Base-by-base conservation (phyloP, 1,140 invertebrate species). In the Charaxes varanes region DNA sequence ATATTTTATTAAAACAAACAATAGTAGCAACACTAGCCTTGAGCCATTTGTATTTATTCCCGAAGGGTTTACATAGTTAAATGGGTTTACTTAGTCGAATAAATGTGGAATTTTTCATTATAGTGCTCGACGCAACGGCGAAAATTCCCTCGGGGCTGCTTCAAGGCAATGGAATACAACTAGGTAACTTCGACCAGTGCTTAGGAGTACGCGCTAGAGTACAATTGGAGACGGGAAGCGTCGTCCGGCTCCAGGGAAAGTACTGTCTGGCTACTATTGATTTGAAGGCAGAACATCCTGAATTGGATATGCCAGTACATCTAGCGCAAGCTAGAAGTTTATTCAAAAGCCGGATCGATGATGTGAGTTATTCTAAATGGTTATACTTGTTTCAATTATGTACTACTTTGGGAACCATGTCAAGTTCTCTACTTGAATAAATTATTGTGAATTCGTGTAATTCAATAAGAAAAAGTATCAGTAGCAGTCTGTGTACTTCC, bases 161-260 rank as follows among this genome's bases (percentile, higher is more conserved):
- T 6, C 86, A 88, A 37, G 90, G 91, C 41, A 91, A 92, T 65
- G 85, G 88, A 14, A 90, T 90, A 69, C 89, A 91, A 61, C 62
- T 91, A 7, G 91, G 91, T 18, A 90, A 92, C 69, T 92, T 89
- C 63, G 89, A 91, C 62, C 86, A 90, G 69, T 92, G 90, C 56
- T 72, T 90, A 19, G 80, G 70, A 7, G 81, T 88, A 18, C 66
- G 81, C 27, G 87, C 88, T 4, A 73, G 86, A 3, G 85, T 90
- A 1, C 88, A 89, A 66, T 43, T 82, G 13, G 78, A 82, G 14
- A 69, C 81, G 3, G 82, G 83, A 0, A 79, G 71, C 24, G 54
- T 86, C 1, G 81, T 89, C 5, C 88, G 86, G 41, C 77, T 92
- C 12, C 84, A 88, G 43, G 90, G 90, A 16, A 89, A 90, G 62